These are phyloP conservation scores for Synergus laeviventris DNA, from an alignment of 2,888 invertebrate species.

Conservation along the genomic window DNA sequence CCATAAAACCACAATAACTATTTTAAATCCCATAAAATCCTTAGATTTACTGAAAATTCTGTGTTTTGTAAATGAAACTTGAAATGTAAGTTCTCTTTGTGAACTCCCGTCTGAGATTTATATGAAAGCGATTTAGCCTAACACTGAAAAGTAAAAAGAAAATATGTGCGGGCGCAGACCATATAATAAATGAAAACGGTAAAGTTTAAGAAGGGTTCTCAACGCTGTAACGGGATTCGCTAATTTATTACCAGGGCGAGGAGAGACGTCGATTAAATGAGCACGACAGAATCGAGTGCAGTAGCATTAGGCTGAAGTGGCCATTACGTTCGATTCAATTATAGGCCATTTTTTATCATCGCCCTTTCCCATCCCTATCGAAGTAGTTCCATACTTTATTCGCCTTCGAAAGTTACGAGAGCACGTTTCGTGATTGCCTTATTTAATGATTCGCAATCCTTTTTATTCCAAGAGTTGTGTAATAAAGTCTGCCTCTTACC, in stretches of 20 bases:
- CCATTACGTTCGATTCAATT: conserved; percentile 49
- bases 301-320: conserved; percentile 48
- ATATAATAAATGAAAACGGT: conserved; percentile 30
- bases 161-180: not conserved
- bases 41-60: too few relatives aligned
- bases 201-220: conserved; percentile 26
- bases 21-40: too few relatives aligned
- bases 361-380: conserved; percentile 14
- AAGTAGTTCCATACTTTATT: conserved; percentile 26
- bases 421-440: conserved; percentile 21
- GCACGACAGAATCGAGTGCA: conserved; percentile 45
- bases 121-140: not conserved
- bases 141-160: not conserved
- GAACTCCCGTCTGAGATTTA: conserved; percentile 2
- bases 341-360: conserved; percentile 47
- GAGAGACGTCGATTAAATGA: conserved; percentile 43
- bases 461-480: conserved; percentile 9
- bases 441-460: conserved; percentile 21
- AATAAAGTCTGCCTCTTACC: not conserved
- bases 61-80: too few relatives aligned
- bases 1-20: too few relatives aligned
- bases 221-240: conserved; percentile 37
- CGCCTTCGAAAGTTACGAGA: conserved; percentile 29
- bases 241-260: conserved; percentile 43
- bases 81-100: too few relatives aligned